Evolutionary conservation across 2,113 vertebrate genomes (phyloP).

Genomic region (Corydoras maculifer): DNA sequence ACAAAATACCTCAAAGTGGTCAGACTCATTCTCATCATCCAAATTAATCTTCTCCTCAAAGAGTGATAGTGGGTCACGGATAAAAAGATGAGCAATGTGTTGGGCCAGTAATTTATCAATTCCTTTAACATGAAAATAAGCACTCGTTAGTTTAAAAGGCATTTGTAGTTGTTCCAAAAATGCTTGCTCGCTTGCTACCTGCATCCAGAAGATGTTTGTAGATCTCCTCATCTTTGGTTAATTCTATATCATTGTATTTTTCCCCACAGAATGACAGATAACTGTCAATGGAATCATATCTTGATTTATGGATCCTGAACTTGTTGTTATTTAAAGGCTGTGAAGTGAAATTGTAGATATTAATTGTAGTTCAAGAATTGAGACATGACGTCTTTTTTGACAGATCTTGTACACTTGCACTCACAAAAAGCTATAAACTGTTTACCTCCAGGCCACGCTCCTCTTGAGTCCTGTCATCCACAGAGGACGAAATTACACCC

Average conservation of each 20-base stretch:
- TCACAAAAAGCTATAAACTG: not conserved
- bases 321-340: slow-evolving; percentile 91
- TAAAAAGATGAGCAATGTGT: slow-evolving; percentile 96
- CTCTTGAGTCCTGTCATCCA: slow-evolving; percentile 89
- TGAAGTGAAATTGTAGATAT: slow-evolving; percentile 1
- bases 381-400: too few relatives aligned
- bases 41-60: slow-evolving; percentile 92
- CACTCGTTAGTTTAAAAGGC: not conserved
- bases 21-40: slow-evolving; percentile 95
- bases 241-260: slow-evolving; percentile 95
- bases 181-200: slow-evolving; percentile 59
- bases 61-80: slow-evolving; percentile 88
- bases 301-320: slow-evolving; percentile 93
- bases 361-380: not conserved
- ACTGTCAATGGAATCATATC: slow-evolving; percentile 98
- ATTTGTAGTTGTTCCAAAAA: not conserved
- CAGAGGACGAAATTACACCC: slow-evolving; percentile 95
- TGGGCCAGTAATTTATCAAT: slow-evolving; percentile 95
- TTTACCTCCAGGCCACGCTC: slow-evolving; percentile 88
- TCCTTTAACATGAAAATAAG: slow-evolving; percentile 63
- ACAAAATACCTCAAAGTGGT: slow-evolving; percentile 86
- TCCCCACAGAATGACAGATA: slow-evolving; percentile 92
- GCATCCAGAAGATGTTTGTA: slow-evolving; percentile 81
- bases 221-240: slow-evolving; percentile 90
- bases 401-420: too few relatives aligned